Evolutionary conservation across 2,797 vertebrate species (phyloP), one percentile per base, ranked within the genome.

Genomic region (Hipposideros larvatus): DNA sequence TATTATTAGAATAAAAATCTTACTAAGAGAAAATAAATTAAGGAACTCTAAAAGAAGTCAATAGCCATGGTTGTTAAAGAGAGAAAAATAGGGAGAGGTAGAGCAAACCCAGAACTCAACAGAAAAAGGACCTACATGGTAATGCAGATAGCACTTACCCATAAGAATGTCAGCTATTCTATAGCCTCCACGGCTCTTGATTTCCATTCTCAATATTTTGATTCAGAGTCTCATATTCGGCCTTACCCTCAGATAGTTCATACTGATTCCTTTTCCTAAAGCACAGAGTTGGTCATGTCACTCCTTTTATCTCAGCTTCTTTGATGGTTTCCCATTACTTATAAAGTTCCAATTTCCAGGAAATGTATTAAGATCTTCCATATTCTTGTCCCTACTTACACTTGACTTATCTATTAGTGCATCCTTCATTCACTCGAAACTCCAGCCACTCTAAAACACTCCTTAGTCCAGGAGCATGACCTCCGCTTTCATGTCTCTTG

Each of bases 21-120:
- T 86, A 88, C 48, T 46, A 57, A 86, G 16, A 87, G 26, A 46
- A 91, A 97, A 91, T 89, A 73, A 90, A 85, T 84, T 92, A 84
- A 92, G 34, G 9, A 89, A 92, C 41, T 31, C 70, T 90, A 34
- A 89, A 74, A 92, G 37, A 93, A 55, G 16, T 41, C 57, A 78
- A 28, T 28, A 66, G 8, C 11, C 18, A 48, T 84, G 28, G 31
- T 57, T 96, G 63, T 37, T 90, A 87, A 65, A 93, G 34, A n/a
- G 55, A 96, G 4, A 78, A 8, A 31, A 31, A 73, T 66, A 53
- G 14, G 11, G 24, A 53, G 26, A 21, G 5, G 5, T 3, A 78
- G 7, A 37, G 19, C 1, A 43, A 68, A 84, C 16, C 18, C 18
- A 87, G n/a, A 93, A 80, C 15, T 70, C 53, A 77, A 34, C 28